These are phyloP conservation scores for Chelidonichthys spinosus DNA, from an alignment of 2,797 vertebrate genomes.

Conservation along the genomic window DNA sequence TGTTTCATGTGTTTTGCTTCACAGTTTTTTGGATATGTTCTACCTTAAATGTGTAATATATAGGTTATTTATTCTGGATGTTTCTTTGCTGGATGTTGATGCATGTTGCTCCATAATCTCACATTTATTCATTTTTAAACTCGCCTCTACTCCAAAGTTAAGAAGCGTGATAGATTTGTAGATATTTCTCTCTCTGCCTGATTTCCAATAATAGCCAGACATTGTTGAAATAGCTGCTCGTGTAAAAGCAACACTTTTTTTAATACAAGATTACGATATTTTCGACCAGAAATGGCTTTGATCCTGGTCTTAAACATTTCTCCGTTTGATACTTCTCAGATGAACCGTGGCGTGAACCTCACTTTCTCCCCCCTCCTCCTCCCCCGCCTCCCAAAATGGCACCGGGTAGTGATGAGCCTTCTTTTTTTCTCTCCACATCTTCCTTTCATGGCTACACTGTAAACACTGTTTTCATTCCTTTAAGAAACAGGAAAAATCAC, in stretches of 20 bases:
- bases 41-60: not conserved
- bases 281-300: constrained; percentile 66
- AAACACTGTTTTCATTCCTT: constrained; percentile 66
- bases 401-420: constrained; percentile 69
- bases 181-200: constrained; percentile 46
- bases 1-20: not conserved
- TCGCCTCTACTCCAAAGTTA: constrained; percentile 1
- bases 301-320: constrained; percentile 67
- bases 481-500: constrained; percentile 80
- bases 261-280: constrained; percentile 42
- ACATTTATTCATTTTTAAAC: not conserved
- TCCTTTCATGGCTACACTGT: constrained; percentile 76
- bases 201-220: constrained; percentile 67
- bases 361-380: constrained; percentile 39
- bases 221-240: constrained; percentile 62
- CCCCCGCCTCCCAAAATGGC: constrained; percentile 70
- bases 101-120: constrained; percentile 8
- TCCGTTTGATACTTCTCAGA: constrained; percentile 77
- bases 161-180: constrained; percentile 31
- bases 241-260: not conserved
- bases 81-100: not conserved
- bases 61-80: not conserved
- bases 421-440: constrained; percentile 32
- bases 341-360: constrained; percentile 65
- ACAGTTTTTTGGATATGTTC: not conserved